Evolutionary conservation across 53 echinoderm and acorn worm genomes (phyloP).

Genomic region (Stichopus horrens): DNA sequence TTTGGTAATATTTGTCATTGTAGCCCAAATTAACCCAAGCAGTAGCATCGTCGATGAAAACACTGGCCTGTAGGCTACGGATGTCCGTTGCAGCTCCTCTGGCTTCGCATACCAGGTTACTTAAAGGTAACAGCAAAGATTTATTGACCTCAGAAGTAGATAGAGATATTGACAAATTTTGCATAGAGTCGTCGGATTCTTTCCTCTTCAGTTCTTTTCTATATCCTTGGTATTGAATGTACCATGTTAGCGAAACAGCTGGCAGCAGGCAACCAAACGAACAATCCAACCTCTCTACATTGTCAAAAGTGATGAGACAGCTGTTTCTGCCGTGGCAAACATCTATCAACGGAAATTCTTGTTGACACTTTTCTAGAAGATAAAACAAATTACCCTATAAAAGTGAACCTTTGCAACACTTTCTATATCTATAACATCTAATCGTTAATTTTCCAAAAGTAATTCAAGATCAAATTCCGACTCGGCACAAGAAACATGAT

Average conservation of each 20-base stretch:
- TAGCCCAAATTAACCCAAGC: background rate
- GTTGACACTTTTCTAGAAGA: no score
- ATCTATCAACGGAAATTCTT: background rate
- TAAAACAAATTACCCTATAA: no score
- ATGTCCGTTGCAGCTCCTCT: background rate
- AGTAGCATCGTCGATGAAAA: background rate
- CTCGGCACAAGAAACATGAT: no score
- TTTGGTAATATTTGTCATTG: background rate
- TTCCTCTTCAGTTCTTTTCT: background rate
- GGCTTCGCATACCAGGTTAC: background rate
- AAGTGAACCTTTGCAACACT: no score
- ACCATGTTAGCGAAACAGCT: background rate
- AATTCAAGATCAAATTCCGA: no score
- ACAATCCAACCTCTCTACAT: background rate
- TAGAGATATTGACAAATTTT: background rate
- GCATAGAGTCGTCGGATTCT: background rate
- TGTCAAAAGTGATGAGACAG: background rate
- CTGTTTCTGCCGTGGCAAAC: background rate
- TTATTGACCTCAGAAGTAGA: background rate
- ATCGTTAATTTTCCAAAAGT: no score
- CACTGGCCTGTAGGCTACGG: background rate
- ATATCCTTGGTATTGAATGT: slow-evolving; percentile 17
- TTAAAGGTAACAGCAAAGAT: background rate
- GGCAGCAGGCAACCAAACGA: background rate
- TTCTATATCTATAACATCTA: no score